Base-by-base conservation (phyloP, 1,140 invertebrate species). In the Coelopa frigida region DNA sequence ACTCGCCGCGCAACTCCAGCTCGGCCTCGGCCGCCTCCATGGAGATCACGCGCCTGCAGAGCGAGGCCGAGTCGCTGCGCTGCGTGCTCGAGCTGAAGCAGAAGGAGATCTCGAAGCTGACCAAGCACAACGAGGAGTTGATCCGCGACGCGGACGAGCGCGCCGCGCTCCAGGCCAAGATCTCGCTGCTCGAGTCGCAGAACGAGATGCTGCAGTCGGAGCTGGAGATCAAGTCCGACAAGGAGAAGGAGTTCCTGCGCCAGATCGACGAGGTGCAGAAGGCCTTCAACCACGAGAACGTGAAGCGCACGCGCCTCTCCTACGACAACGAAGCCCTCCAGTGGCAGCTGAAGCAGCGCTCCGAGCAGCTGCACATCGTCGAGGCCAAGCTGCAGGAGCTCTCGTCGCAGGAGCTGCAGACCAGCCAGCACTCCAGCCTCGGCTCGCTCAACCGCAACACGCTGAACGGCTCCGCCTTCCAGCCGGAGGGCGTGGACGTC, bases 271-370 rank as follows among this genome's bases (percentile, higher is more conserved):
- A 79, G n/a, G 66, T 89, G 8, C 70, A 80, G n/a, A 83, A 86
- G 40, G 78, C 75, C 1, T 77, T 81, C 29, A 80, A 81, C 24
- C 75, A 85, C 20, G 82, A 91, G 59, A 72, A 73, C 0, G 84
- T 85, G 52, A 84, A 87, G 38, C 87, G 86, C 46, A 81, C 86
- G 42, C 73, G 85, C 10, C 63, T 92, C 4, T 79, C 79, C 1
- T 82, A 85, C 55, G 79, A 87, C 55, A 92, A 91, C 60, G 91
- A 94, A 71, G 85, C 92, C 69, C 72, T 94, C 2, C 77, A 85
- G 56, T 94, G 87, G 78, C 84, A 84, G 62, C 74, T 94, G 39
- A 77, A 84, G 56, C 83, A 87, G 53, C 87, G 85, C 58, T 81
- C 79, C 24, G 52, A 57, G 49, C 59, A 67, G 37, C 44, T 63